Percentiles rank a stretch among this genome's conserved stretches.
phyloP scores from a whole-genome alignment of 2,888 invertebrate genomes.

The Andricus quercusramuli region DNA sequence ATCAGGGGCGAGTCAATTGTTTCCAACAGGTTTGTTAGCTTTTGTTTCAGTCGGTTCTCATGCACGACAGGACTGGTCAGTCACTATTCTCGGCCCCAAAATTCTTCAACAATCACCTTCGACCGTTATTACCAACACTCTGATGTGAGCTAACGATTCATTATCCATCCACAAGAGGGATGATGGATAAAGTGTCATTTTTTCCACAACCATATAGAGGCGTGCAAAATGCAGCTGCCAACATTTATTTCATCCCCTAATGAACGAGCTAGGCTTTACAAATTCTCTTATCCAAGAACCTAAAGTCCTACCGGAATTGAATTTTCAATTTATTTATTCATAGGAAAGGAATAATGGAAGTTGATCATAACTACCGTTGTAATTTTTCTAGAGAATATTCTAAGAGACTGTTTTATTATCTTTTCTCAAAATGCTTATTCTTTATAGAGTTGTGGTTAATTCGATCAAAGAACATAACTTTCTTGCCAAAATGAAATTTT shows the following conservation, averaged over 20 bases:
- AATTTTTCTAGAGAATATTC: too few species aligned
- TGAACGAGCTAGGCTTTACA: neutral
- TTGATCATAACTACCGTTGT: too few species aligned
- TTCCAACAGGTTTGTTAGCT: conserved; percentile 76
- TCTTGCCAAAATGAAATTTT: too few species aligned
- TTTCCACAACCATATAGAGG: neutral
- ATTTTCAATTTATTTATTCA: too few species aligned
- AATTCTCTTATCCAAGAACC: neutral
- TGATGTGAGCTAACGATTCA: conserved; percentile 59
- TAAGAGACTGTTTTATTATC: too few species aligned
- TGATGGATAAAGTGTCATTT: conserved; percentile 41
- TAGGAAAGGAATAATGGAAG: too few species aligned
- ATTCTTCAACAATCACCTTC: conserved; percentile 74
- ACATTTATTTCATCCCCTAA: neutral
- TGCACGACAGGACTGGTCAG: conserved; percentile 74
- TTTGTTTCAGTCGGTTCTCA: conserved; percentile 77
- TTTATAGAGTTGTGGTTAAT: too few species aligned
- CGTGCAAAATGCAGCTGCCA: conserved; percentile 33
- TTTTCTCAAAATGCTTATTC: too few species aligned
- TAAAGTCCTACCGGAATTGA: too few species aligned
- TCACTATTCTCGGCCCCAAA: conserved; percentile 72
- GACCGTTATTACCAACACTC: conserved; percentile 66
- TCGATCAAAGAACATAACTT: too few species aligned
- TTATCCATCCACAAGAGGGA: conserved; percentile 56
- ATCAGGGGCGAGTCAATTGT: conserved; percentile 69